Base-by-base conservation (phyloP, 2,113 vertebrate genomes). In the Aphyosemion australe region DNA sequence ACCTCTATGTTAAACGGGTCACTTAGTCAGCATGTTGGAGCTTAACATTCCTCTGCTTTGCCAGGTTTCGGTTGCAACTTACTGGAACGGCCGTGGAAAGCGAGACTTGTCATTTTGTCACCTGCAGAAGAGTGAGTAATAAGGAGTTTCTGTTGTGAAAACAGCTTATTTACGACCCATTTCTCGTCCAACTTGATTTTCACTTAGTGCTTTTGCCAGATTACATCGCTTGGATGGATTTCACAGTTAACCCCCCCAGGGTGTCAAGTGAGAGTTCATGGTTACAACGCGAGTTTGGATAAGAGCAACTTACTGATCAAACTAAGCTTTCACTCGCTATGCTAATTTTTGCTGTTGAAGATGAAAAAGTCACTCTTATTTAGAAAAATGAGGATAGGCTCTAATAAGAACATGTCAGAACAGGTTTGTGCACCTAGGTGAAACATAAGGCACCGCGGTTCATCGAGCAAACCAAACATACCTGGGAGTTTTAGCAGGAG, bases 141-240 rank as follows among this genome's bases (percentile, higher is more conserved):
- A 32, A 21, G 1, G 13, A 0, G 43, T 63, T 65, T 57, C 19
- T 45, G 1, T 41, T 70, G 43, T 50, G 6, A 31, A 67, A 41
- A 31, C 5, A 14, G 2, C 0, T 6, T 43, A 5, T 4, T 15
- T 2, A 31, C 0, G 0, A 46, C 1, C 3, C 5, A 12, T 65
- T 60, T 69, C 73, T 74, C 11, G 79, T 67, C 37, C 0, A 15
- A 85, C 82, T 61, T 56, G 80, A 79, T 78, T 56, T 45, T 81
- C 2, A 16, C 12, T 45, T 34, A 70, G 64, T 12, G 16, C 0
- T 14, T 66, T 47, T 2, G 49, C 69, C 68, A 81, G 5, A 5
- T n/a, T 13, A 21, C 5, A 2, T 4, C 2, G 8, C 46, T 19
- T 48, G 46, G 46, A 19, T 12, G 52, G 16, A 5, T 57, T 61